phyloP scores from a whole-genome alignment of 35 echinoderm and acorn worm species.

The Apostichopus parvimensis region DNA sequence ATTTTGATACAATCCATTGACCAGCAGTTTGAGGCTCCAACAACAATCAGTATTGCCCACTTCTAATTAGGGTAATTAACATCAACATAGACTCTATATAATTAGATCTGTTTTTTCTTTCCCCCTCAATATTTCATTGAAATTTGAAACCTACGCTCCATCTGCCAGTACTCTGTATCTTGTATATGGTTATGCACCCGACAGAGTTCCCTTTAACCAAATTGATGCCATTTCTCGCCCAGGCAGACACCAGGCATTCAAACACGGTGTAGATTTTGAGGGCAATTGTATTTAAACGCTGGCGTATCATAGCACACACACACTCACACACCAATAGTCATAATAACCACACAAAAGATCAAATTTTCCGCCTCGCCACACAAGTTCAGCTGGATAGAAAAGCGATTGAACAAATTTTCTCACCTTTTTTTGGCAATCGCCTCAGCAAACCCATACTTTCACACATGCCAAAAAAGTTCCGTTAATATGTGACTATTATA shows the following conservation, averaged over 20 bases:
- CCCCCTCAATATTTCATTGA: too few species aligned
- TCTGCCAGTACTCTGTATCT: too few species aligned
- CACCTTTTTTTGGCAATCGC: conserved; percentile 17
- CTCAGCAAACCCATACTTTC: conserved; percentile 1
- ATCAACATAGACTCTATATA: too few species aligned
- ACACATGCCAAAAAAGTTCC: background rate
- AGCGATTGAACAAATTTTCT: conserved; percentile 1
- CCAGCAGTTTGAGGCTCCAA: too few species aligned
- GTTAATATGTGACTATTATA: background rate
- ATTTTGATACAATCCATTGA: too few species aligned
- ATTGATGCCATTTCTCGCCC: background rate
- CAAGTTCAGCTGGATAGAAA: conserved; percentile 3
- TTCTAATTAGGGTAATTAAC: too few species aligned
- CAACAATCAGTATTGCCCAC: too few species aligned
- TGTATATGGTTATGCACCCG: too few species aligned
- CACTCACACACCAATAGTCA: background rate
- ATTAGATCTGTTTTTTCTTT: too few species aligned
- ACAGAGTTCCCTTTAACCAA: too few species aligned
- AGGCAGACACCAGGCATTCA: background rate
- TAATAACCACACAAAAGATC: conserved; percentile 37
- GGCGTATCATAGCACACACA: conserved; percentile 21
- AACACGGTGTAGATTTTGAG: background rate
- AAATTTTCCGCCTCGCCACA: conserved; percentile 44
- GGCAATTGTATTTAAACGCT: background rate
- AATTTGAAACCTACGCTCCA: too few species aligned